Conservation (phyloP, 2,888 invertebrate species). For the Ditula angustiorana region DNA sequence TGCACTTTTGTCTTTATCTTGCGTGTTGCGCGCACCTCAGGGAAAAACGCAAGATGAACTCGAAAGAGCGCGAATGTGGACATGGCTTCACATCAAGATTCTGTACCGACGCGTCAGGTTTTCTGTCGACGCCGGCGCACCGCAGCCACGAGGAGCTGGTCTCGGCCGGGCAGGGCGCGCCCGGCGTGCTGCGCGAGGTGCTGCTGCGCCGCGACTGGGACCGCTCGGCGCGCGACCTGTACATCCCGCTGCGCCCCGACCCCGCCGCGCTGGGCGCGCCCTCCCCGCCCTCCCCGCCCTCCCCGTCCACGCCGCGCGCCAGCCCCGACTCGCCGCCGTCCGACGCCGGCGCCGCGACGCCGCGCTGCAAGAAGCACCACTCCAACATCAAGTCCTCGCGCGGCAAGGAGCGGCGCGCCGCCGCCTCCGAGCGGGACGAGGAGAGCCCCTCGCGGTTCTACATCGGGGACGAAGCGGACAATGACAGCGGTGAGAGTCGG, state of each 20-base stretch:
- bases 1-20: no score
- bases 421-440: conserved; percentile 64
- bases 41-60: no score
- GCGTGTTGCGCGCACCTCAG: no score
- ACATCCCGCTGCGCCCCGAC: conserved; percentile 66
- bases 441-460: conserved; percentile 63
- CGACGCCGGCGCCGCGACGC: not conserved
- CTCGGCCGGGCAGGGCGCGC: conserved; percentile 75
- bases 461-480: conserved; percentile 61
- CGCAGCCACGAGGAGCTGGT: conserved; percentile 70
- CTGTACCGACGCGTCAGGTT: not conserved
- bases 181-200: conserved; percentile 77
- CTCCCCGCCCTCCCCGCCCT: conserved; percentile 17
- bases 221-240: conserved; percentile 68
- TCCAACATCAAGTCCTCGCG: conserved; percentile 74
- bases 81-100: no score
- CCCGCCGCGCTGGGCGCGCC: conserved; percentile 45
- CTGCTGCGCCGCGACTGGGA: conserved; percentile 78
- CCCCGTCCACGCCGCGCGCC: conserved; percentile 43
- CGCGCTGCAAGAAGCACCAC: conserved; percentile 72
- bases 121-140: conserved; percentile 59
- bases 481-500: conserved; percentile 42
- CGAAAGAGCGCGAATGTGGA: no score
- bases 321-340: conserved; percentile 42
- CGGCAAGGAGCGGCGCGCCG: conserved; percentile 57